Conservation (phyloP, 2,888 invertebrate genomes). For the Halictus quadricinctus region DNA sequence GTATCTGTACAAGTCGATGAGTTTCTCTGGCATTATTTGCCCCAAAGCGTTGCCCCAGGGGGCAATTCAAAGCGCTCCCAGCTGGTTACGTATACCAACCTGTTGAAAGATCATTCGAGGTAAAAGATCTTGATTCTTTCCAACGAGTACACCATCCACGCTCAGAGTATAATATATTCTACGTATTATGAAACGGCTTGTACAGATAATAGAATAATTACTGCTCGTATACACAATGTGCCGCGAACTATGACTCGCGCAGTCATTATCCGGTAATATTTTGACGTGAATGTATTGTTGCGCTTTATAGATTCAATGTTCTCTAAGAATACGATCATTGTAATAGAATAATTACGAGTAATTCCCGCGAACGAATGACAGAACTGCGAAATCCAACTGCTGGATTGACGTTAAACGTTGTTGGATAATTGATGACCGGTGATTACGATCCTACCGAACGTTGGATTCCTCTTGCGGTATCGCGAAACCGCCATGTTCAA, state of each 20-base stretch:
- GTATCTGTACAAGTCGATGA: not conserved
- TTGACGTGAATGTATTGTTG: constrained; percentile 1
- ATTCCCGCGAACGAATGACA: constrained; percentile 13
- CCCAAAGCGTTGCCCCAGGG: too few relatives aligned
- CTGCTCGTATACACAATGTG: not conserved
- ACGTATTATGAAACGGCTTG: not conserved
- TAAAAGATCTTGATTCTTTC: not conserved
- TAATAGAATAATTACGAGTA: constrained; percentile 13
- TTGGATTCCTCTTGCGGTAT: not conserved
- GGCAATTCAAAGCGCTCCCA: too few relatives aligned
- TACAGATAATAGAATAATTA: not conserved
- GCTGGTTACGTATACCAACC: too few relatives aligned
- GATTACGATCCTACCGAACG: not conserved
- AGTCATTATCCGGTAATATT: constrained; percentile 4
- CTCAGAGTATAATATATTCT: not conserved
- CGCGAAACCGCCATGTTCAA: not conserved
- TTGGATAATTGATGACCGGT: constrained; percentile 8
- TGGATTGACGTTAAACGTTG: not conserved
- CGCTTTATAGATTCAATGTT: constrained; percentile 6
- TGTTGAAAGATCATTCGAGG: not conserved
- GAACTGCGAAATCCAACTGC: constrained; percentile 10
- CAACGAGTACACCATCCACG: not conserved
- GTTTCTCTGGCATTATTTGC: too few relatives aligned
- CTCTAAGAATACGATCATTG: not conserved
- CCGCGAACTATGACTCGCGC: not conserved